phyloP scores from a whole-genome alignment of 2,113 vertebrate genomes.

The Solenodon paradoxus region DNA sequence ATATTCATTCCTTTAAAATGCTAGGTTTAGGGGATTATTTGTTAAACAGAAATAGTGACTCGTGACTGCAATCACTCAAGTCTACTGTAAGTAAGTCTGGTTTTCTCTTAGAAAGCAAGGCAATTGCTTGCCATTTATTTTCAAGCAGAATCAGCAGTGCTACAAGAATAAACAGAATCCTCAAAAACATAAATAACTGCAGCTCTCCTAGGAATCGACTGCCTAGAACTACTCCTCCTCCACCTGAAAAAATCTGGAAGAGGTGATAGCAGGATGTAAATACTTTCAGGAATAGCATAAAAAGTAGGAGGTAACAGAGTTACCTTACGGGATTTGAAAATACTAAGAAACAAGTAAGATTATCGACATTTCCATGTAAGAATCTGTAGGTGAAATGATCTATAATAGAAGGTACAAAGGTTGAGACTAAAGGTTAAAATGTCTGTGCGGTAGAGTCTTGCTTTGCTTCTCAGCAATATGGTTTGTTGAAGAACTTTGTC shows the following conservation, averaged over 20 bases:
- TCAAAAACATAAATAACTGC: neutral
- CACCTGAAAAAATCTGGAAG: neutral
- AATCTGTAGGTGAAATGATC: neutral
- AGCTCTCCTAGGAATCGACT: neutral
- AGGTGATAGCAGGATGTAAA: neutral
- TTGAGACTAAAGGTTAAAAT: neutral
- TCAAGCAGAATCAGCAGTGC: neutral
- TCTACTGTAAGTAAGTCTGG: neutral
- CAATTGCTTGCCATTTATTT: neutral
- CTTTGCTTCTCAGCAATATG: neutral
- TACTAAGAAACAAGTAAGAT: neutral
- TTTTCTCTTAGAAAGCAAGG: neutral
- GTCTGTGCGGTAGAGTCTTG: neutral
- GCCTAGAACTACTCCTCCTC: neutral
- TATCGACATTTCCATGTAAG: no score
- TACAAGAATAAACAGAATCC: neutral
- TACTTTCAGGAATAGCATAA: neutral
- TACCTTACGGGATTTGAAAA: neutral
- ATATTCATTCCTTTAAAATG: neutral
- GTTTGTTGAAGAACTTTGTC: neutral
- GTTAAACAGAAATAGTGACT: neutral
- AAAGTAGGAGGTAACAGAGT: neutral
- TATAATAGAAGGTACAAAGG: no score
- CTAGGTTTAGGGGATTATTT: neutral
- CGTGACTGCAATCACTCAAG: neutral